These are phyloP conservation scores for Alethe diademata DNA, from an alignment of 2,113 vertebrate genomes.

Conservation along the genomic window DNA sequence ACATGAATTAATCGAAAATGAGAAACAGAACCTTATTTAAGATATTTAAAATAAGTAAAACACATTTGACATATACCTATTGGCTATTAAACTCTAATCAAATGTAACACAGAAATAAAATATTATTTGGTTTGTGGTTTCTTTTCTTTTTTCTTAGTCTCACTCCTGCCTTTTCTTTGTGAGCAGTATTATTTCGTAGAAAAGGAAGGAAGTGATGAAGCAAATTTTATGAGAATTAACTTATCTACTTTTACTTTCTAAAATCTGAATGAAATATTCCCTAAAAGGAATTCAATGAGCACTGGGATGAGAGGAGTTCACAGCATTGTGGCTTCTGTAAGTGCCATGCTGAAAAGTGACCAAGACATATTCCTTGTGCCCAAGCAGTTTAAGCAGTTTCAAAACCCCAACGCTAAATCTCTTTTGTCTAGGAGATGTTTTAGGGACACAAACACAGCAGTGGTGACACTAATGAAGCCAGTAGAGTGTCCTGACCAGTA, in stretches of 20 bases:
- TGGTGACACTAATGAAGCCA: background rate
- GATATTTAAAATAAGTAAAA: background rate
- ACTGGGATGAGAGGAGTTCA: background rate
- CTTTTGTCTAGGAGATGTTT: background rate
- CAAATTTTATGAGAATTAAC: background rate
- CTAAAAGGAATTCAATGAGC: background rate
- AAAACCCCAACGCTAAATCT: background rate
- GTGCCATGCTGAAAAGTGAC: background rate
- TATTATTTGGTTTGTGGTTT: background rate
- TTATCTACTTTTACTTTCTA: background rate
- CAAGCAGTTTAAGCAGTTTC: background rate
- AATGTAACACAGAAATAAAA: background rate
- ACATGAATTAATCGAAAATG: background rate
- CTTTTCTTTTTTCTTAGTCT: background rate
- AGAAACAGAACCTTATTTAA: background rate
- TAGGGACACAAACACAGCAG: background rate
- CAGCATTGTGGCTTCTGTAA: background rate
- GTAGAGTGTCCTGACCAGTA: background rate
- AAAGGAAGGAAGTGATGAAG: background rate
- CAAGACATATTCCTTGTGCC: background rate
- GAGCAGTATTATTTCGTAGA: background rate
- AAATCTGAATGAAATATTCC: background rate
- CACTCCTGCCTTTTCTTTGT: background rate
- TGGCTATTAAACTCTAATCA: background rate
- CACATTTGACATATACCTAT: background rate